A percentile compares a stretch with the other conserved stretches of the same genome.
These are phyloP conservation scores for Tetraneura akinire DNA, from an alignment of 1,140 invertebrate genomes.

Conservation along the genomic window DNA sequence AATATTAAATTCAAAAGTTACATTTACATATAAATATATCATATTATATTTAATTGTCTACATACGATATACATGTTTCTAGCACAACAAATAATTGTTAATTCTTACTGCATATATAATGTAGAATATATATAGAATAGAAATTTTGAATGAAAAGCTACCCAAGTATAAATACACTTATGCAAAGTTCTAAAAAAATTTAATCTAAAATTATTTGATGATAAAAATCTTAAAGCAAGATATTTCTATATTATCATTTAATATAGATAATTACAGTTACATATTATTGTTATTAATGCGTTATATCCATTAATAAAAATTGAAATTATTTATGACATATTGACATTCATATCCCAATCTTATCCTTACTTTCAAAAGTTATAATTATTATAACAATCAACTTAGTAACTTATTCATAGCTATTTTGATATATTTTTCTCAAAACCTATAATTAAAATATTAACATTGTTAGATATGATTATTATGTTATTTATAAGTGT, in stretches of 20 bases:
- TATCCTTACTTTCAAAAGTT: not conserved
- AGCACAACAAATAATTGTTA: slow-evolving; percentile 24
- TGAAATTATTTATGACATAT: not conserved
- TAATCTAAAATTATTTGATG: slow-evolving; percentile 24
- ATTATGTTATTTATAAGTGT: not conserved
- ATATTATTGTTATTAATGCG: not conserved
- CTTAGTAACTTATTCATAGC: not conserved
- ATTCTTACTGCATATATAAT: not conserved
- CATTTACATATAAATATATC: too few relatives aligned
- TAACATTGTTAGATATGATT: not conserved
- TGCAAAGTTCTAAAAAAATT: slow-evolving; percentile 15
- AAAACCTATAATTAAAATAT: not conserved
- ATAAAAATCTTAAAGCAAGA: not conserved
- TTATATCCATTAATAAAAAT: not conserved
- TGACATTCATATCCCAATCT: not conserved
- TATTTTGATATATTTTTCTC: not conserved
- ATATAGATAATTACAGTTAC: not conserved
- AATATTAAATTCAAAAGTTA: too few relatives aligned
- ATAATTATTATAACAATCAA: not conserved
- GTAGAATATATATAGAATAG: not conserved
- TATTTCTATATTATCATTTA: not conserved
- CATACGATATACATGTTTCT: too few relatives aligned
- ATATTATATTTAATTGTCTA: too few relatives aligned
- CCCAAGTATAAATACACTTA: not conserved
- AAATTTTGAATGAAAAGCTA: slow-evolving; percentile 25